Conservation (phyloP, 2,113 vertebrate genomes). For the Pomatostomus ruficeps region DNA sequence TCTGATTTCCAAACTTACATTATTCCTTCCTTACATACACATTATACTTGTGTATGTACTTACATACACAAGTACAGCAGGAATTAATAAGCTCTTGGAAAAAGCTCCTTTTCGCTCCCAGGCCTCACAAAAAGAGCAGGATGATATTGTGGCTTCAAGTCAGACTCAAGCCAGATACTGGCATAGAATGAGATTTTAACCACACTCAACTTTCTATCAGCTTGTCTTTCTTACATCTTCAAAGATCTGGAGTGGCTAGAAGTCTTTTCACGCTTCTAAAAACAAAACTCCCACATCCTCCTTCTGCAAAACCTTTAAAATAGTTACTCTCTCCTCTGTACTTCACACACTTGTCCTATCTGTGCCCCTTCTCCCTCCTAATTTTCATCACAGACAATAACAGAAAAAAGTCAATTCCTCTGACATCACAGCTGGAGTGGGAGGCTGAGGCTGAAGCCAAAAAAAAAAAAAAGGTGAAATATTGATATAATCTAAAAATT, state of each 20-base stretch:
- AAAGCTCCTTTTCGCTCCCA: neutral
- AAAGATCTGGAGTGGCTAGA: neutral
- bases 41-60: too few species aligned
- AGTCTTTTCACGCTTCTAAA: neutral
- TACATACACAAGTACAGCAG: neutral
- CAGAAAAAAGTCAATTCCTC: neutral
- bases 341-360: neutral
- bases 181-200: neutral
- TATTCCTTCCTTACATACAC: too few species aligned
- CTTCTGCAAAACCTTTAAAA: conserved; percentile 9
- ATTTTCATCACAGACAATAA: neutral
- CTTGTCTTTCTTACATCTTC: neutral
- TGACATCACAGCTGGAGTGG: neutral
- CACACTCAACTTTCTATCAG: neutral
- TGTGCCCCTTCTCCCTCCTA: neutral
- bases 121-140: neutral
- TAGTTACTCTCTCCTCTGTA: neutral
- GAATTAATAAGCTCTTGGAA: neutral
- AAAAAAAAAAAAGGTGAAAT: neutral
- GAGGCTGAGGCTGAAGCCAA: neutral
- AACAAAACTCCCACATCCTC: neutral
- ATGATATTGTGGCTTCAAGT: neutral
- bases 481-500: neutral
- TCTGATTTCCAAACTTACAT: neutral
- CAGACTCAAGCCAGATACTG: neutral